Base-by-base conservation (phyloP, 2,113 vertebrate genomes). In the Calypte anna region DNA sequence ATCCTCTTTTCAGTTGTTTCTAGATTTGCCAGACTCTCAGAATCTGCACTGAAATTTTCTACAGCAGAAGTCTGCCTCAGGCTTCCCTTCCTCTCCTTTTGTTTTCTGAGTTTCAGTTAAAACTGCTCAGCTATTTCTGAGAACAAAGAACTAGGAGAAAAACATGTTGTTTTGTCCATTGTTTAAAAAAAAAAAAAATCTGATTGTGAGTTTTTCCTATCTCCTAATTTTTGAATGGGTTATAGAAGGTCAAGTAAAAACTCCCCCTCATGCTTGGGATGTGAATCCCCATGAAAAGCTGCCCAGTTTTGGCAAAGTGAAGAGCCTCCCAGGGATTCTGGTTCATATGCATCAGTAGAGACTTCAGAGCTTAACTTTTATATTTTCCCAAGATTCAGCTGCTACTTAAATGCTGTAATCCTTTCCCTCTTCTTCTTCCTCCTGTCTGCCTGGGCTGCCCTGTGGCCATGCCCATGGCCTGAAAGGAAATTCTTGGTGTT, bases 331-430 rank as follows among this genome's bases (percentile, higher is more conserved):
- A 94, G 91, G 91, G 86, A 96, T 96, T 77, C 78, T 77, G 82
- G 93, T 95, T 93, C 93, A 83, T 91, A 94, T 93, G 91, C 82
- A 96, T 91, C 95, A 95, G 91, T 54, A 96, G 84, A 91, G 76
- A 95, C 94, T 95, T 95, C 91, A 96, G 96, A 95, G 93, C 57
- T 92, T 88, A 90, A 90, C 91, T 94, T 92, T 88, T 61, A 50
- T 82, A 85, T 95, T 91, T 96, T 96, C 95, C 82, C 82, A 96
- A 91, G 94, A 83, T 88, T 93, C 87, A 81, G 75, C 88, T 96
- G 91, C 75, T 79, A 63, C 93, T 94, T 96, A 88, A 94, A 92
- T 0, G 4, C 73, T 93, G 80, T 94, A 86, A 95, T 95, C 72
- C 72, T 88, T 70, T 78, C 53, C 67, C 72, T 67, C 59, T 63